Evolutionary conservation across 2,888 invertebrate genomes (phyloP).

Genomic region (Antitype chi): DNA sequence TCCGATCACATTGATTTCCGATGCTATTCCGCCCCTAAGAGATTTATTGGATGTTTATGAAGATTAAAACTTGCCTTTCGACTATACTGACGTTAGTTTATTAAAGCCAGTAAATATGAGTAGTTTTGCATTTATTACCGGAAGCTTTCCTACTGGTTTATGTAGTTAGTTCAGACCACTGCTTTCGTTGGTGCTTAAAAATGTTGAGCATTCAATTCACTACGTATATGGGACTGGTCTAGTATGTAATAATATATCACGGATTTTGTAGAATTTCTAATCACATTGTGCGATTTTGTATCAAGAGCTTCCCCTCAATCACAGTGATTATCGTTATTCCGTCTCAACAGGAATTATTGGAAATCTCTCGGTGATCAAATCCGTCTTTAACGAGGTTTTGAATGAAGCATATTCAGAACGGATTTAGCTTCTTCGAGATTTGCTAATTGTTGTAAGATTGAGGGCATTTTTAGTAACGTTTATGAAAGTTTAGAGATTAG

Average conservation of each 20-base stretch:
- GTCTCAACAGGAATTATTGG: conserved; percentile 44
- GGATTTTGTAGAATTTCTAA: too few species aligned
- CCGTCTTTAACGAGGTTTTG: conserved; percentile 37
- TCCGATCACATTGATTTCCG: conserved; percentile 33
- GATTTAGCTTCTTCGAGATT: conserved; percentile 36
- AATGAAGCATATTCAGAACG: conserved; percentile 32
- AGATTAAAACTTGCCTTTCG: not conserved
- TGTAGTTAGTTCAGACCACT: too few species aligned
- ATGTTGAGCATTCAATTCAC: not conserved
- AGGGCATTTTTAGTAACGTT: not conserved
- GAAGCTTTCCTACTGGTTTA: not conserved
- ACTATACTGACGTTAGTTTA: not conserved
- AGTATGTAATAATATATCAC: not conserved
- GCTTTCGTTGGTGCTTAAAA: not conserved
- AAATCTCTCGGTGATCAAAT: conserved; percentile 43
- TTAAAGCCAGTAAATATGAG: not conserved
- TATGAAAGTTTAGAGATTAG: not conserved
- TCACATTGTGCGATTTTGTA: not conserved
- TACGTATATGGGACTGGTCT: not conserved
- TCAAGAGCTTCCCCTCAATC: conserved; percentile 4
- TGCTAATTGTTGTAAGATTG: conserved; percentile 12
- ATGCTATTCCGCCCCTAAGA: not conserved
- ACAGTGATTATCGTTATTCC: conserved; percentile 25
- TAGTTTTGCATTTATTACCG: not conserved
- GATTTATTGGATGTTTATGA: conserved; percentile 23